Base-by-base conservation (phyloP, 2,888 invertebrate genomes). In the Dione juno region DNA sequence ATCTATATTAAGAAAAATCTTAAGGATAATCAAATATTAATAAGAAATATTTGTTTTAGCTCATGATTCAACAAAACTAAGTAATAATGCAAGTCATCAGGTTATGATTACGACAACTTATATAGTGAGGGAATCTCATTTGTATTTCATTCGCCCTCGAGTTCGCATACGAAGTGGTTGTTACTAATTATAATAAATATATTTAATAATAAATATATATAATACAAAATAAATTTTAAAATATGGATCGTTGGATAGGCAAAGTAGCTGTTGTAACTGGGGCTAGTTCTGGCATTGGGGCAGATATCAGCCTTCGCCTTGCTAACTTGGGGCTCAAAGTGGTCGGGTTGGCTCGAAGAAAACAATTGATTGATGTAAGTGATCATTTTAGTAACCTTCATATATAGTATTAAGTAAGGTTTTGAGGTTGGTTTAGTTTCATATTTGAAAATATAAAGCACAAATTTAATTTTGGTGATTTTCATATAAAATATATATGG, bases 251-350 rank as follows among this genome's bases (percentile, higher is more conserved):
- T 59, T 95, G 95, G 95, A 77, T 80, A 10, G 94, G 94, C 74
- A 94, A 94, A 77, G 92, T 94, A 0, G 95, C 95, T 0, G 90
- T 95, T n/a, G 95, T 95, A 63, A 95, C 95, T 0, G 95, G 95
- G 2, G 95, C 94, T 8, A 95, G 95, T 81, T 88, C 93, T 0
- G 95, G 95, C 3, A 95, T 95, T 67, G 95, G 86, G 0, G 91
- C 92, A 0, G 85, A 88, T 0, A 81, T 88, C n/a, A 81, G 82
- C 19, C 74, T 83, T 50, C 78, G 81, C 53, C 81, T 93, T 6
- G 88, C 89, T 11, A 77, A 84, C 71, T 81, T 85, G 14, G 92
- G 93, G 13, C 69, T 88, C 53, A 77, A 76, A 0, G 88, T 89
- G 0, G 81, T 87, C 0, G 87, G 85, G 0, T 77, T 88, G 1